These are phyloP conservation scores for Rhopalosiphum padi DNA, from an alignment of 1,140 invertebrate genomes.

Conservation along the genomic window DNA sequence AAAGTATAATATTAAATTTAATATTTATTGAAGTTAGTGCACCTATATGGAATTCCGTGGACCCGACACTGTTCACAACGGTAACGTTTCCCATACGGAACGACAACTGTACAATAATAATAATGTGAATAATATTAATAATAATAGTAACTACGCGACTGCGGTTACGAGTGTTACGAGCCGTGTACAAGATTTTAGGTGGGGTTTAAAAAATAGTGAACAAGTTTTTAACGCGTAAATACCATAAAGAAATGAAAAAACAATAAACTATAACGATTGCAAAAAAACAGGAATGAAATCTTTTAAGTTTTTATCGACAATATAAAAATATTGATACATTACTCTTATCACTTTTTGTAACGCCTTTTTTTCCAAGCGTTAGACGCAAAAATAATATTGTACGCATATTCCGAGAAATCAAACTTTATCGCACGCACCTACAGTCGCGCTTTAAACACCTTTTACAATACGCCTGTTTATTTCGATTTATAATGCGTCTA, in stretches of 20 bases:
- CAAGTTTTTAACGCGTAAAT: background rate
- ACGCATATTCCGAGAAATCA: background rate
- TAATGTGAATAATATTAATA: constrained; percentile 9
- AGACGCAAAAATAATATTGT: background rate
- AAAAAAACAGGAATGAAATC: background rate
- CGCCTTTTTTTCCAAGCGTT: background rate
- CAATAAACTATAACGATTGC: background rate
- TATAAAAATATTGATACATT: background rate
- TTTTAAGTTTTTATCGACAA: background rate
- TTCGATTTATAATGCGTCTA: background rate
- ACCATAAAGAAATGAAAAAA: background rate
- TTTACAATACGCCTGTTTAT: background rate
- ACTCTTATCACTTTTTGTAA: background rate
- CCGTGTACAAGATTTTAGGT: background rate
- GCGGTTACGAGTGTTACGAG: background rate
- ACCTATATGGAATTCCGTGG: background rate
- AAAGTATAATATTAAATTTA: background rate
- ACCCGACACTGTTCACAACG: background rate
- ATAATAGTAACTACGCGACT: background rate
- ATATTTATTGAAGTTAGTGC: background rate
- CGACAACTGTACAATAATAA: background rate
- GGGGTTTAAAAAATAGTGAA: background rate
- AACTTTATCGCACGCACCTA: background rate
- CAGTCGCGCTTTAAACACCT: background rate
- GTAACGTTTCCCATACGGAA: background rate